A percentile compares a stretch with the other conserved stretches of the same genome.
Conservation (phyloP, 2,888 invertebrate genomes). For the Acanthococcus lagerstroemiae region DNA sequence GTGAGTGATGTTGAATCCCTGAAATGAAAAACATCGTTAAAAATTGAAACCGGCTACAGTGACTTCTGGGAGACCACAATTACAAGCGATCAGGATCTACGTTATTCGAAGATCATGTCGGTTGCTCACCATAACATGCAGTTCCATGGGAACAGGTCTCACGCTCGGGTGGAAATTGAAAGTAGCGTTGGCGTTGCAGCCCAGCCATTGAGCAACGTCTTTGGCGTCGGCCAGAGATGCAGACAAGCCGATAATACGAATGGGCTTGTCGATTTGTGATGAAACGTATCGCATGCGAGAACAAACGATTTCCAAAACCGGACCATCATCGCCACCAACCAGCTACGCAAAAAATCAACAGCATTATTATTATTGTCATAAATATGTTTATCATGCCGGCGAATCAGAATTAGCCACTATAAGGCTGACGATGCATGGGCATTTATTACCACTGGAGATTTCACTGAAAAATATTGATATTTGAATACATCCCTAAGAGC, state of each 20-base stretch:
- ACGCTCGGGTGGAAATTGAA: constrained; percentile 99
- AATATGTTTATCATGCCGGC: no score
- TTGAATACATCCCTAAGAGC: no score
- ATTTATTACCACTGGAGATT: no score
- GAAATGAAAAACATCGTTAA: constrained; percentile 35
- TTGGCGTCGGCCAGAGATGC: constrained; percentile 89
- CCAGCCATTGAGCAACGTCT: constrained; percentile 93
- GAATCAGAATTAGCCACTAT: no score
- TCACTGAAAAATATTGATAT: not conserved
- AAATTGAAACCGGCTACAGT: no score
- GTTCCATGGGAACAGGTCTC: constrained; percentile 83
- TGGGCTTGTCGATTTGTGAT: constrained; percentile 79
- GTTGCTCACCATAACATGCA: constrained; percentile 78
- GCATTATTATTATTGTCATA: no score
- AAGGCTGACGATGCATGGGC: no score
- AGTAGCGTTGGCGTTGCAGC: constrained; percentile 82
- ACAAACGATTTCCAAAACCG: constrained; percentile 86
- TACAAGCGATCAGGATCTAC: no score
- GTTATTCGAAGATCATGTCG: no score
- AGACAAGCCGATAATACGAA: constrained; percentile 86
- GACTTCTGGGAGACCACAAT: no score
- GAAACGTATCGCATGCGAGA: constrained; percentile 91
- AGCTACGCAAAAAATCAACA: constrained; percentile 42
- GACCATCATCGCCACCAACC: constrained; percentile 80
- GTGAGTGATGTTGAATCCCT: constrained; percentile 96